Base-by-base conservation (phyloP, 2,888 invertebrate species). In the Drosophila putrida region DNA sequence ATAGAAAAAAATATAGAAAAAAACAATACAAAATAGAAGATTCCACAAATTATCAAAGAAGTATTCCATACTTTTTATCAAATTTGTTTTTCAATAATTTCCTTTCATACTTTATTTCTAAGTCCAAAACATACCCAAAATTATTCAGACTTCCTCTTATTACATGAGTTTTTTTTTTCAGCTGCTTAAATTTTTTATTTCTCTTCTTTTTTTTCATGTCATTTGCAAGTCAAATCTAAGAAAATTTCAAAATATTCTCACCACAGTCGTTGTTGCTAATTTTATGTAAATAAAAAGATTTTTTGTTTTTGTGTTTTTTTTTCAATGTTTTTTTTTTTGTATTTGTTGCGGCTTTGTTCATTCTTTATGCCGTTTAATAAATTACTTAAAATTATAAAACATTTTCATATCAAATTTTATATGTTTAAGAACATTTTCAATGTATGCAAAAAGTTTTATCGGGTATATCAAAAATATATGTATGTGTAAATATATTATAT, bases 371-470 rank as follows among this genome's bases (percentile, higher is more conserved):
- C 77, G 77, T 81, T 67, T 57, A 90, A 90, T 90, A 90, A 90
- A 90, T 90, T 76, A 78, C 88, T 90, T 89, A 89, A 84, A 88
- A 90, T 78, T 90, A 90, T 80, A 90, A 90, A 90, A 90, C 90
- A 90, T 84, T 87, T 88, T 89, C 77, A 77, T 87, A 83, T 84
- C 79, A 89, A 89, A 88, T 85, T 83, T 89, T 66, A 53, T 69
- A 51, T 54, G 46, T 72, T 43, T 58, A 31, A 67, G 65, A 80
- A 88, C 88, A 84, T 87, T 88, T 86, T 79, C 73, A 88, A 88
- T 88, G 88, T 70, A 71, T 82, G 63, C 66, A 78, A 75, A 76
- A 75, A 36, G 63, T 65, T 60, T 53, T 55, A 39, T 59, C 49
- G 44, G 28, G 54, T 60, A 35, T 84, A 84, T 87, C 82, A 88